Percentiles rank a stretch among this genome's conserved stretches.
These are phyloP conservation scores for Gerris lacustris DNA, from an alignment of 2,888 invertebrate species.

Conservation along the genomic window DNA sequence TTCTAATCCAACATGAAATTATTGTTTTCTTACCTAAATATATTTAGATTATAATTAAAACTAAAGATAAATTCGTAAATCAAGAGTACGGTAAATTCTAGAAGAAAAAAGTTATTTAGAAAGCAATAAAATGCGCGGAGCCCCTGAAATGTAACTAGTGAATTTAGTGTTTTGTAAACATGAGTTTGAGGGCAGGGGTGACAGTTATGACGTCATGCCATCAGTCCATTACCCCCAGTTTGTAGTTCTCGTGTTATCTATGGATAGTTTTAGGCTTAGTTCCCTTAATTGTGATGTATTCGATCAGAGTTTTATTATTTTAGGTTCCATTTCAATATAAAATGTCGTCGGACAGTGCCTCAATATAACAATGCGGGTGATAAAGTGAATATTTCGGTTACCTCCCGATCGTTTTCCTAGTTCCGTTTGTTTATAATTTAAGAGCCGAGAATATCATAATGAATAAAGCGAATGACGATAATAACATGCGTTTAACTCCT, in stretches of 20 bases:
- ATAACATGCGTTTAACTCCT: conserved; percentile 7
- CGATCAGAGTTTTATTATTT: neutral
- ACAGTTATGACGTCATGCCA: conserved; percentile 8
- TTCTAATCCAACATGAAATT: too few relatives aligned
- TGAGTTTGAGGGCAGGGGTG: neutral
- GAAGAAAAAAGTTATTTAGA: too few relatives aligned
- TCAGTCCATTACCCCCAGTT: conserved; percentile 7
- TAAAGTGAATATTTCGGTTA: neutral
- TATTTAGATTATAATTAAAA: too few relatives aligned
- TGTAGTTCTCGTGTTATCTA: conserved; percentile 9
- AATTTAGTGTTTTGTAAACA: neutral
- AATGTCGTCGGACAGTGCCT: neutral
- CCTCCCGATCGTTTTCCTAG: neutral
- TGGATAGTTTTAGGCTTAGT: conserved; percentile 6
- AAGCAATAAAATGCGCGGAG: too few relatives aligned
- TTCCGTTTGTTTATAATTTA: neutral
- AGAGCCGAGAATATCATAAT: neutral
- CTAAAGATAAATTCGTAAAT: too few relatives aligned
- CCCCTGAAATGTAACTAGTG: too few relatives aligned
- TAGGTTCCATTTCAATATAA: neutral
- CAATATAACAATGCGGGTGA: neutral
- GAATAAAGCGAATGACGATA: conserved; percentile 7
- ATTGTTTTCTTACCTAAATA: too few relatives aligned
- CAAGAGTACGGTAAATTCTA: too few relatives aligned
- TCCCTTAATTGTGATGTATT: neutral